These are phyloP conservation scores for Eumaeus atala DNA, from an alignment of 1,140 invertebrate species.

Conservation along the genomic window DNA sequence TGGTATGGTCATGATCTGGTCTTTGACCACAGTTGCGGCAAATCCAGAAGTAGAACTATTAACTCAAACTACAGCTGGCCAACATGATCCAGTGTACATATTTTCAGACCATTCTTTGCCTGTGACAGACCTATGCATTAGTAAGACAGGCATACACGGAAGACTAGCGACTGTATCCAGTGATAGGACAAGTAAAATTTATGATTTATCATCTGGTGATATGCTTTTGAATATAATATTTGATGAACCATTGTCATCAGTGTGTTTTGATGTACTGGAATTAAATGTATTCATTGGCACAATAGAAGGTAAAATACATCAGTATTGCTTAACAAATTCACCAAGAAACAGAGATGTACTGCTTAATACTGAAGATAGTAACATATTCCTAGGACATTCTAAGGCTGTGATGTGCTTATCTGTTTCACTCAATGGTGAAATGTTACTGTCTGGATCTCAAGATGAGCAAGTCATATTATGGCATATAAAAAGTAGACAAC, in stretches of 20 bases:
- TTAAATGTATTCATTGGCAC: constrained; percentile 83
- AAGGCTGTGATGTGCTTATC: constrained; percentile 81
- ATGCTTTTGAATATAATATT: constrained; percentile 84
- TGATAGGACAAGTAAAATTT: constrained; percentile 89
- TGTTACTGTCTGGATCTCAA: constrained; percentile 83
- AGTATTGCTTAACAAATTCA: constrained; percentile 79
- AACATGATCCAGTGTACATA: constrained; percentile 78
- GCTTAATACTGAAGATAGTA: constrained; percentile 66
- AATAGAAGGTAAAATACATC: constrained; percentile 80
- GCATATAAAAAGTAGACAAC: constrained; percentile 84
- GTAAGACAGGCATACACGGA: constrained; percentile 77
- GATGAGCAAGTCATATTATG: constrained; percentile 85
- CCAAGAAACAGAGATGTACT: constrained; percentile 81
- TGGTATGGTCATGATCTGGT: constrained; percentile 88
- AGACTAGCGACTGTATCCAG: constrained; percentile 84
- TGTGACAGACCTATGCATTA: constrained; percentile 84
- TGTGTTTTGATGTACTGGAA: constrained; percentile 83
- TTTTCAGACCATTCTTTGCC: constrained; percentile 85
- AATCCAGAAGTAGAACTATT: constrained; percentile 60
- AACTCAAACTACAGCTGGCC: constrained; percentile 70
- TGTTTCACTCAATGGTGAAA: constrained; percentile 79
- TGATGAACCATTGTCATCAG: constrained; percentile 79
- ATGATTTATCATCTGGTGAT: constrained; percentile 80
- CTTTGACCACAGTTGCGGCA: constrained; percentile 57
- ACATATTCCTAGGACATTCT: constrained; percentile 78